phyloP scores from a whole-genome alignment of 2,888 invertebrate species.

The Ferrisia virgata region DNA sequence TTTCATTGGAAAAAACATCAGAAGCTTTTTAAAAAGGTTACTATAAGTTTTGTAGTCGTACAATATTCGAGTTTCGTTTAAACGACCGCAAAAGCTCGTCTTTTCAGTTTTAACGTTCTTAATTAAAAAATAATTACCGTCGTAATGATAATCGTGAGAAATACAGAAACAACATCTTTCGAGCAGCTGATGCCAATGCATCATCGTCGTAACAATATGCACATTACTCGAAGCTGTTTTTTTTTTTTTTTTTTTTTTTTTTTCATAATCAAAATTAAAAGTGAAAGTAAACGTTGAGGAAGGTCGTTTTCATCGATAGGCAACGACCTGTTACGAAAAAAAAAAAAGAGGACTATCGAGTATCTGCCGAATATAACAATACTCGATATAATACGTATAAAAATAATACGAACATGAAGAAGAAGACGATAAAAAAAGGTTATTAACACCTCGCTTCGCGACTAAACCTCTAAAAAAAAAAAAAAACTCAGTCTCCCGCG shows the following conservation, averaged over 20 bases:
- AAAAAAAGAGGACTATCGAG: neutral
- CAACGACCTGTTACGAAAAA: neutral
- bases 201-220: neutral
- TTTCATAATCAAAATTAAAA: neutral
- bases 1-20: too few relatives aligned
- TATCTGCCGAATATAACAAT: too few relatives aligned
- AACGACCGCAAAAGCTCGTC: neutral
- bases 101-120: neutral
- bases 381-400: too few relatives aligned
- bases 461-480: neutral
- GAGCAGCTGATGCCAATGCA: neutral
- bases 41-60: too few relatives aligned
- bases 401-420: neutral
- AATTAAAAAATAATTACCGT: neutral
- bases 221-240: neutral
- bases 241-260: too few relatives aligned
- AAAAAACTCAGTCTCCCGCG: neutral
- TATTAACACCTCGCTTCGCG: neutral
- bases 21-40: too few relatives aligned
- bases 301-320: conserved; percentile 1
- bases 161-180: too few relatives aligned
- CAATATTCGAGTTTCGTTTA: neutral
- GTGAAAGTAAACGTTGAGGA: conserved; percentile 22
- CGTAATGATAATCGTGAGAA: neutral
- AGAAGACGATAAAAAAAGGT: neutral